Percentiles rank a stretch among this genome's conserved stretches.
Conservation (phyloP, 2,888 invertebrate species). For the Magallana nippona region DNA sequence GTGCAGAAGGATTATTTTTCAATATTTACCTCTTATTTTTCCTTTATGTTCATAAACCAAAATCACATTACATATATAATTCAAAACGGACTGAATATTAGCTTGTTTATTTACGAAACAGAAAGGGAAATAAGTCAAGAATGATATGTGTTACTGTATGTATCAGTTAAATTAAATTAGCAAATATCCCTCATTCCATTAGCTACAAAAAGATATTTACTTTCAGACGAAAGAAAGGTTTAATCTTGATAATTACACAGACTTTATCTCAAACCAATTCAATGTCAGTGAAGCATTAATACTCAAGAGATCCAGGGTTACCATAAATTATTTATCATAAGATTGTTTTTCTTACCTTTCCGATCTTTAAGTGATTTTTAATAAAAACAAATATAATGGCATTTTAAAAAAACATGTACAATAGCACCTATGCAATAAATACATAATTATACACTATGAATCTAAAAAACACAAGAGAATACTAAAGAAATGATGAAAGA, state of each 20-base stretch:
- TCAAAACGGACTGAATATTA: too few relatives aligned
- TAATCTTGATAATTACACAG: constrained; percentile 16
- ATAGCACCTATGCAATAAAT: too few relatives aligned
- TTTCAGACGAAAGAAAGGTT: neutral
- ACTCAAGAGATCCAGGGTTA: neutral
- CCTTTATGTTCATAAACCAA: neutral
- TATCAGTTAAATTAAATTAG: too few relatives aligned
- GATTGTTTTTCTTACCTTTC: neutral
- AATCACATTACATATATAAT: neutral
- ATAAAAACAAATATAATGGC: neutral
- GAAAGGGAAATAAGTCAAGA: too few relatives aligned
- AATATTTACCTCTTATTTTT: constrained; percentile 3
- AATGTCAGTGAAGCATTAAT: constrained; percentile 31
- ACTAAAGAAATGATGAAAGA: neutral
- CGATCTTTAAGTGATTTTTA: constrained; percentile 7
- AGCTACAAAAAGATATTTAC: neutral
- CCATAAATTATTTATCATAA: neutral
- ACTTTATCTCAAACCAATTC: neutral
- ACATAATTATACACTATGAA: too few relatives aligned
- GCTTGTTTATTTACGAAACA: too few relatives aligned
- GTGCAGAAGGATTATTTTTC: neutral
- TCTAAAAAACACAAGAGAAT: neutral
- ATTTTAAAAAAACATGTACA: too few relatives aligned
- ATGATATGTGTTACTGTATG: too few relatives aligned
- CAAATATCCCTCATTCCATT: neutral